Evolutionary conservation across 2,888 invertebrate genomes (phyloP).

Genomic region (Petrolisthes cinctipes): DNA sequence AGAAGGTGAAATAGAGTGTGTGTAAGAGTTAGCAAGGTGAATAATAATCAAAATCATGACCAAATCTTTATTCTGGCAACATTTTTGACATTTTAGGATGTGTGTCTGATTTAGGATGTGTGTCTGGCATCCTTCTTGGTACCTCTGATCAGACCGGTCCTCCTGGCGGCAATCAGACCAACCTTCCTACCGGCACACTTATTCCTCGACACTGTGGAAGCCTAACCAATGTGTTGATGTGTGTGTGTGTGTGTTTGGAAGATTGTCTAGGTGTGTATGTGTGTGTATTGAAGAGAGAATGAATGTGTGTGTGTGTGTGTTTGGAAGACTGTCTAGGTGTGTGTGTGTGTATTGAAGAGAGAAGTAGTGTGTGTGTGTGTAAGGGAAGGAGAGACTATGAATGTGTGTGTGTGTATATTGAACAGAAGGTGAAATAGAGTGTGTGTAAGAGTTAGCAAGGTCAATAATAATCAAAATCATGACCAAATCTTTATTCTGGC

Average conservation of each 20-base stretch:
- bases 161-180: conserved; percentile 99
- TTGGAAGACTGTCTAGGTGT: too few relatives aligned
- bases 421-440: too few relatives aligned
- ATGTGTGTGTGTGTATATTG: too few relatives aligned
- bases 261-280: too few relatives aligned
- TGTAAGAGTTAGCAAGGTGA: not conserved
- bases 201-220: conserved; percentile 98
- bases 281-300: too few relatives aligned
- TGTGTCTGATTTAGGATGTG: conserved; percentile 73
- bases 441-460: not conserved
- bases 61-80: not conserved
- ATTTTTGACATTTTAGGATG: not conserved
- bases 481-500: not conserved
- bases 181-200: conserved; percentile 99
- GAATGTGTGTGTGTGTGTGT: too few relatives aligned
- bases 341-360: too few relatives aligned
- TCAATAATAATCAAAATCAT: not conserved
- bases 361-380: too few relatives aligned
- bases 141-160: conserved; percentile 99
- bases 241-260: too few relatives aligned
- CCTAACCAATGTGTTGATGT: conserved; percentile 99
- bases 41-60: not conserved
- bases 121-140: conserved; percentile 89
- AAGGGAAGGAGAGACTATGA: too few relatives aligned
- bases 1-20: too few relatives aligned